Evolutionary conservation across 92 coral and sea anemone genomes (phyloP), one percentile per base, ranked within the genome.

Genomic region (Epizoanthus ramosus): DNA sequence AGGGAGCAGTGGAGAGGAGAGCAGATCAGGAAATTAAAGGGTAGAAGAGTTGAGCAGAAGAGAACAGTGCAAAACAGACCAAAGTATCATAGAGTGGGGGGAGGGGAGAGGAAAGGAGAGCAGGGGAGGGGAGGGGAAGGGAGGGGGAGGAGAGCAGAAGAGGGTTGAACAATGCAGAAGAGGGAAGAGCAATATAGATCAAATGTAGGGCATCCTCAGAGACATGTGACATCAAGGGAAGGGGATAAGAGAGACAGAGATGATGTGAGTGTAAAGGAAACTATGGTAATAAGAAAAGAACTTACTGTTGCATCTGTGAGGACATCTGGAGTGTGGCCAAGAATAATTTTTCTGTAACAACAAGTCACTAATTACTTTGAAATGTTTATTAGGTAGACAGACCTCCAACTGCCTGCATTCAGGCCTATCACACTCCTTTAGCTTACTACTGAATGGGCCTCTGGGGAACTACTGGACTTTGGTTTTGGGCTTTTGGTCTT

Each of bases 301-400:
- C 96, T 91, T 84, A 93, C 98, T 9, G 93, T 92, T 13, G 98
- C 96, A 87, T 92, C 98, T 53, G 98, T 92, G 14, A 92, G 79
- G 24, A 94, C 98, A 57, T 92, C 93, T 56, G 98, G 98, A 39
- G 98, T 93, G 57, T 88, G 89, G 33, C 98, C 98, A 45, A 93
- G 89, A 37, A 59, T 61, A 54, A 93, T 81, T 15, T 85, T 86
- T 66, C 98, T 93, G 37, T 16, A 83, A 43, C 23, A 2, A 79
- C 41, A 83, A 35, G 57, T 17, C 71, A 73, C 18, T 13, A 41
- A 50, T 25, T 56, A 68, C 28, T 24, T 59, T 22, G 31, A 28
- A 31, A 31, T 22, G 5, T 37, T 3, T 35, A 35, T 4, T 6
- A 37, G 43, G 43, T 28, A 28, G 31, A 2, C 31, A 28, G 31